phyloP scores from a whole-genome alignment of 2,113 vertebrate genomes.

The Actenoides lindsayi region DNA sequence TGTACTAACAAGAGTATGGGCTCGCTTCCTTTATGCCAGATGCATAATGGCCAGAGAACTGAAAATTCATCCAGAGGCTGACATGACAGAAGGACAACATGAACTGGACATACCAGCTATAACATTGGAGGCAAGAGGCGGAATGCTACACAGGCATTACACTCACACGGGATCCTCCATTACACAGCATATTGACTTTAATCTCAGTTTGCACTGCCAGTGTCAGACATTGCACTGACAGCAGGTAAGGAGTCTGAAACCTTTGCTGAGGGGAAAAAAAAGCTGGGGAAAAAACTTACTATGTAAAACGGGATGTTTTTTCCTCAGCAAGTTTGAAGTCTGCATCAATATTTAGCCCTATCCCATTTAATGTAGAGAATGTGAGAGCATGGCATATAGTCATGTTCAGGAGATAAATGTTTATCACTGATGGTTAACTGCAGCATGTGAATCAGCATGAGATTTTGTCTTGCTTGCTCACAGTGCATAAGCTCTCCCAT shows the following conservation, averaged over 20 bases:
- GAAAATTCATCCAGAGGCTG: background rate
- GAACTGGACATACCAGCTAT: background rate
- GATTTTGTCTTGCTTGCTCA: background rate
- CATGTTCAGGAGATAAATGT: background rate
- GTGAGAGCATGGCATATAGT: background rate
- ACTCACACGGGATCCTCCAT: background rate
- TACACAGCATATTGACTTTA: background rate
- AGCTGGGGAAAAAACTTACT: background rate
- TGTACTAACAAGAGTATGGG: background rate
- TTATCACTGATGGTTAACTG: background rate
- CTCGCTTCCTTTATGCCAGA: background rate
- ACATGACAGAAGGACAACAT: background rate
- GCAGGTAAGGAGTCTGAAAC: background rate
- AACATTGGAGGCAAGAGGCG: background rate
- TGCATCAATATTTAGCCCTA: background rate
- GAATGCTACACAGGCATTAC: background rate
- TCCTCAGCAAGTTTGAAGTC: background rate
- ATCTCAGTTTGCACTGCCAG: background rate
- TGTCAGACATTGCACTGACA: background rate
- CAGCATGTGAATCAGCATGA: background rate
- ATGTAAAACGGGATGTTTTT: background rate
- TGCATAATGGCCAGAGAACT: background rate
- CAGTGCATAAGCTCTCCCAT: background rate
- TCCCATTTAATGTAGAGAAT: background rate
- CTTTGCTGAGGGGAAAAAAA: background rate